Evolutionary conservation across 1,140 invertebrate genomes (phyloP).

Genomic region (Agrilus planipennis): DNA sequence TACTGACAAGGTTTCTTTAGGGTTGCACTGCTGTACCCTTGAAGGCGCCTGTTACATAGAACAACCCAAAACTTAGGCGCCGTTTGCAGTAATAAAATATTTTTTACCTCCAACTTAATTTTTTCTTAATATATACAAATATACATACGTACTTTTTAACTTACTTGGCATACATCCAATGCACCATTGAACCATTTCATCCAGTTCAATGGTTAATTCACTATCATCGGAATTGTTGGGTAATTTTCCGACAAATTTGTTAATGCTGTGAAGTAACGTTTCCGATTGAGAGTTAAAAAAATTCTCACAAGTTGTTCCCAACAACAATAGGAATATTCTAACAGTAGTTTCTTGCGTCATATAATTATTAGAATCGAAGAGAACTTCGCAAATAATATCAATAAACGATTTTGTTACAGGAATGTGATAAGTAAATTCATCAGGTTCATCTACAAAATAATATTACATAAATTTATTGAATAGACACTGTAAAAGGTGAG

Average conservation of each 20-base stretch:
- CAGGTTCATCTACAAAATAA: constrained; percentile 27
- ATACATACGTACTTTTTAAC: neutral
- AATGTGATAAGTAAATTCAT: constrained; percentile 28
- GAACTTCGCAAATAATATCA: constrained; percentile 28
- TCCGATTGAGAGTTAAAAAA: constrained; percentile 9
- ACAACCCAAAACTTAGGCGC: too few species aligned
- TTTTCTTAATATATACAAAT: too few species aligned
- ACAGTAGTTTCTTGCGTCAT: constrained; percentile 27
- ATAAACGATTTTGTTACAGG: constrained; percentile 25
- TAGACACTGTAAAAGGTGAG: neutral
- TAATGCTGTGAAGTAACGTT: constrained; percentile 5
- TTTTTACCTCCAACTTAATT: too few species aligned
- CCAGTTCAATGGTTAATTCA: neutral
- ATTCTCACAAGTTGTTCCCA: constrained; percentile 23
- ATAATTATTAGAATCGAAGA: constrained; percentile 23
- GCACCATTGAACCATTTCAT: constrained; percentile 5
- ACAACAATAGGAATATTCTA: constrained; percentile 23
- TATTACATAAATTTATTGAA: neutral
- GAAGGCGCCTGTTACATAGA: too few species aligned
- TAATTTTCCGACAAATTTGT: constrained; percentile 9
- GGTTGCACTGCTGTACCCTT: too few species aligned
- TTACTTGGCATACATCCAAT: constrained; percentile 8
- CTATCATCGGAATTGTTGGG: constrained; percentile 6
- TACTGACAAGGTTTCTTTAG: too few species aligned
- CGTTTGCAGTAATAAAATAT: too few species aligned